These are phyloP conservation scores for Napeogenes sylphis DNA, from an alignment of 2,888 invertebrate species.

Conservation along the genomic window DNA sequence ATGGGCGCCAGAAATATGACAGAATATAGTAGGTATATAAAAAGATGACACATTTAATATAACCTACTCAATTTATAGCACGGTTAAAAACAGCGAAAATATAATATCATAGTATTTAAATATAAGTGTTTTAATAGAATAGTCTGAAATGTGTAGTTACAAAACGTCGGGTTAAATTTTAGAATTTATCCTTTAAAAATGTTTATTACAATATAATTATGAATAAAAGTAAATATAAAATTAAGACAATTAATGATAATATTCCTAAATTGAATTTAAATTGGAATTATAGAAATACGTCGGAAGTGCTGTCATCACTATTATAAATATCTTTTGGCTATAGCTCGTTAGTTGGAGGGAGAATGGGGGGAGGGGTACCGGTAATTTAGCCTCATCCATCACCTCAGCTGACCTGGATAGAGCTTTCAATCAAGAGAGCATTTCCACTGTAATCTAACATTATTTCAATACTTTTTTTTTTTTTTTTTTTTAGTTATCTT, in stretches of 20 bases:
- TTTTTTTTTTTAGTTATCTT: background rate
- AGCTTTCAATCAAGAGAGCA: conserved; percentile 56
- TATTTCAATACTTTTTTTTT: conserved; percentile 9
- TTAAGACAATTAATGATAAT: background rate
- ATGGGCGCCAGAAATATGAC: background rate
- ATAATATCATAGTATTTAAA: no score
- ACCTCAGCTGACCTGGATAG: conserved; percentile 58
- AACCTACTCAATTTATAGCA: no score
- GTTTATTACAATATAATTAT: no score
- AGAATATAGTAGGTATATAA: no score
- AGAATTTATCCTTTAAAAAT: no score
- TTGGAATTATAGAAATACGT: background rate
- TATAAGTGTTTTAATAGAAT: no score
- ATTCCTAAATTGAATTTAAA: conserved; percentile 1
- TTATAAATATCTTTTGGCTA: conserved; percentile 68
- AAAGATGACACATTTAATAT: no score
- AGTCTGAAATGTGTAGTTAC: no score
- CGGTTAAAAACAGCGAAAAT: no score
- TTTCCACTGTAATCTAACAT: conserved; percentile 38
- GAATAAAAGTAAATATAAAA: no score
- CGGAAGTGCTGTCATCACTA: conserved; percentile 69
- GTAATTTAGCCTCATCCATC: conserved; percentile 71
- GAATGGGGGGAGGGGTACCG: conserved; percentile 41
- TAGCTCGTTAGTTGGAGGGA: conserved; percentile 54
- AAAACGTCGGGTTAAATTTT: no score